These are phyloP conservation scores for Pyxicephalus adspersus DNA, from an alignment of 2,113 vertebrate genomes.

Conservation along the genomic window DNA sequence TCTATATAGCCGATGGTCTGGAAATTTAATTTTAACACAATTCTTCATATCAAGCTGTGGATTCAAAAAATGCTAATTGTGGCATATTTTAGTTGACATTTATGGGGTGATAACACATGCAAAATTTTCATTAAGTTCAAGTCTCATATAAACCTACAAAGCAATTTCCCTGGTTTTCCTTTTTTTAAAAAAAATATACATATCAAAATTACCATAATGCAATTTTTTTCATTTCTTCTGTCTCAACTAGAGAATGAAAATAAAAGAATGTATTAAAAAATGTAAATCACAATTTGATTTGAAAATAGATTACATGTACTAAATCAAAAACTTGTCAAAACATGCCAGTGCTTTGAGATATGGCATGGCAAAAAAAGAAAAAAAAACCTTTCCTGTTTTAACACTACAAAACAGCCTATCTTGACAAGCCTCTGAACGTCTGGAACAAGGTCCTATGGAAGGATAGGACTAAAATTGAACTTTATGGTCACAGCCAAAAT, in stretches of 20 bases:
- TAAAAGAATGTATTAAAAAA: background rate
- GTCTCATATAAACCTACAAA: background rate
- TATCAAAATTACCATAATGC: background rate
- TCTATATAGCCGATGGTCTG: too few species aligned
- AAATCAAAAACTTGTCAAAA: slow-evolving; percentile 30
- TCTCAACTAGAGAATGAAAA: background rate
- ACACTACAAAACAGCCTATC: too few species aligned
- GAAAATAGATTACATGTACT: background rate
- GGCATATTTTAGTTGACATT: too few species aligned
- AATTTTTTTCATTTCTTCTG: background rate
- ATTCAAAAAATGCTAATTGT: too few species aligned
- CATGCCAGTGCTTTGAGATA: background rate
- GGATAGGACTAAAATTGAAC: too few species aligned
- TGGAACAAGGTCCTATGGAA: too few species aligned
- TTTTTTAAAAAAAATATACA: background rate
- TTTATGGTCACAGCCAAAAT: too few species aligned
- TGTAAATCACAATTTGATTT: slow-evolving; percentile 9
- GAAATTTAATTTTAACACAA: too few species aligned
- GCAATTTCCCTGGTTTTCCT: too few species aligned
- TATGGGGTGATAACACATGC: too few species aligned
- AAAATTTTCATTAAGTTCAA: background rate
- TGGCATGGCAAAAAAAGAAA: background rate
- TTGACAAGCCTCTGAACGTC: too few species aligned
- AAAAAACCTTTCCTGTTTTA: background rate
- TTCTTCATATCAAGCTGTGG: too few species aligned